Conservation (phyloP, 2,113 vertebrate species). For the Capreolus pygargus region DNA sequence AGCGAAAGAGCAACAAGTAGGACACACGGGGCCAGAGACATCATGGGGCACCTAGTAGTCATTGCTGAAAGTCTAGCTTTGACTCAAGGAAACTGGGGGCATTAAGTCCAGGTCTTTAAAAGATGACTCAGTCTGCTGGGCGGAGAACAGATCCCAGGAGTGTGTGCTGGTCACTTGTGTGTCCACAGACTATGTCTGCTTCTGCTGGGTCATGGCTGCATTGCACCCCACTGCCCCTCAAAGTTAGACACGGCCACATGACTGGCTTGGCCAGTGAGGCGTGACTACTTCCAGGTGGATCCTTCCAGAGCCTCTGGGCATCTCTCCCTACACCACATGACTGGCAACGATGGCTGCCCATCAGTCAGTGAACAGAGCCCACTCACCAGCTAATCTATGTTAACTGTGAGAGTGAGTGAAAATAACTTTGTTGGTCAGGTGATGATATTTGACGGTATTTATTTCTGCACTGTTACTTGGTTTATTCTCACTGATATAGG, state of each 20-base stretch:
- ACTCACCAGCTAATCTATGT: not conserved
- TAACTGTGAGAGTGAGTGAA: not conserved
- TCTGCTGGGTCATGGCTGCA: not conserved
- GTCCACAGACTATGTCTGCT: not conserved
- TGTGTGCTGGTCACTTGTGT: not conserved
- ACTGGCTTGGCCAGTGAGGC: not conserved
- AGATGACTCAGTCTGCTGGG: not conserved
- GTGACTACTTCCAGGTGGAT: not conserved
- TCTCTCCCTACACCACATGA: not conserved
- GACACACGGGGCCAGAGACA: not conserved
- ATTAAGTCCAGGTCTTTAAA: not conserved
- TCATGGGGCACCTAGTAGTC: not conserved
- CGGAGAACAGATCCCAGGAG: not conserved
- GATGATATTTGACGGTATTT: not conserved
- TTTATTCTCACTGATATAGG: not conserved
- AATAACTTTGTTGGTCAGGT: not conserved
- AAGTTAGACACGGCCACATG: not conserved
- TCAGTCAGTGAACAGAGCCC: not conserved
- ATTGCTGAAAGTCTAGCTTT: not conserved
- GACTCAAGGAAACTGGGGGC: not conserved
- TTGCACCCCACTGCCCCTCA: not conserved
- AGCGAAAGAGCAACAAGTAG: not conserved
- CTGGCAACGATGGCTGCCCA: not conserved
- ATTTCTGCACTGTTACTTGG: not conserved
- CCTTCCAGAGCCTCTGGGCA: not conserved